Conservation (phyloP, 1,140 invertebrate genomes). For the Drosophila prosaltans region DNA sequence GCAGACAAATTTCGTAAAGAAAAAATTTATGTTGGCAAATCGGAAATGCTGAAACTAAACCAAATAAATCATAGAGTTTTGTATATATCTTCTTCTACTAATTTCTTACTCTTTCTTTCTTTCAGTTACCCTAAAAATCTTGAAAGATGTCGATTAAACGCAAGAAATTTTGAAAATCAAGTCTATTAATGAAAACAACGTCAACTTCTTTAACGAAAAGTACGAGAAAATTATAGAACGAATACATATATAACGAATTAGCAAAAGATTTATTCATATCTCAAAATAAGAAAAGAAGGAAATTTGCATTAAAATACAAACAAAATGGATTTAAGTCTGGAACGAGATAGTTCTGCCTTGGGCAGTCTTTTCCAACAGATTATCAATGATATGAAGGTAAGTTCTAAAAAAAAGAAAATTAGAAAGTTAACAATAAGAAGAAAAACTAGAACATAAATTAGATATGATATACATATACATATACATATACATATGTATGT, state of each 20-base stretch:
- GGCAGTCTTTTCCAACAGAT: slow-evolving; percentile 93
- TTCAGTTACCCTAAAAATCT: slow-evolving; percentile 50
- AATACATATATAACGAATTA: slow-evolving; percentile 32
- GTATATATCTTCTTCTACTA: no score
- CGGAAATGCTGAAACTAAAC: slow-evolving; percentile 43
- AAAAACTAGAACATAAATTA: background rate
- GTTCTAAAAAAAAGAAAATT: slow-evolving; percentile 27
- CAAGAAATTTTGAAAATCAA: slow-evolving; percentile 22
- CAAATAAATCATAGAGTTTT: slow-evolving; percentile 5
- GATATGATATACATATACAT: background rate
- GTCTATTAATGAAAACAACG: slow-evolving; percentile 33
- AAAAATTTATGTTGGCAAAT: slow-evolving; percentile 51
- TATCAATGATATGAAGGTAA: slow-evolving; percentile 93
- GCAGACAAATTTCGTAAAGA: slow-evolving; percentile 40
- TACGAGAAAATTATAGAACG: slow-evolving; percentile 17
- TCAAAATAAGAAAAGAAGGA: background rate
- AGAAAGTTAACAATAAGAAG: no score
- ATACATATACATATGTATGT: background rate
- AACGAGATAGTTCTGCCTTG: slow-evolving; percentile 91
- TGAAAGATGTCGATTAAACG: slow-evolving; percentile 28
- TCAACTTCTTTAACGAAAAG: slow-evolving; percentile 12
- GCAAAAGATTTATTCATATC: slow-evolving; percentile 18
- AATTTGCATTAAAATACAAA: slow-evolving; percentile 29
- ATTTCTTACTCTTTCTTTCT: slow-evolving; percentile 3
- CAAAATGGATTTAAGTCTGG: slow-evolving; percentile 88